A percentile compares a stretch with the other conserved stretches of the same genome.
phyloP scores from a whole-genome alignment of 2,113 vertebrate genomes.

The Sebastes schlegelii region DNA sequence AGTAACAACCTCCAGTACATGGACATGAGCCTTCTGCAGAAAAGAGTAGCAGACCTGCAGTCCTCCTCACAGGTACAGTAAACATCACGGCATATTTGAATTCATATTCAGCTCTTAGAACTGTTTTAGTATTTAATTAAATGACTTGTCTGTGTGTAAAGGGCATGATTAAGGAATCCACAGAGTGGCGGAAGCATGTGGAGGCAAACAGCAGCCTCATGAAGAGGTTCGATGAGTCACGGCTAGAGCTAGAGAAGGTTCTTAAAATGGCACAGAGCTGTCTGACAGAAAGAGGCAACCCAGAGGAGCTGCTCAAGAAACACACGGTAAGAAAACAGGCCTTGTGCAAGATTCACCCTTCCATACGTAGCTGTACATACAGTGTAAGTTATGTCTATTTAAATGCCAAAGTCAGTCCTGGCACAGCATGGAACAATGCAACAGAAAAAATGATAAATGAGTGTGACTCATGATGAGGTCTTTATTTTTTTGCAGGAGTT shows the following conservation, averaged over 20 bases:
- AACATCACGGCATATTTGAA: background rate
- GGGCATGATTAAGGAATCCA: slow-evolving; percentile 92
- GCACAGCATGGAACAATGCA: background rate
- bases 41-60: slow-evolving; percentile 89
- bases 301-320: slow-evolving; percentile 92
- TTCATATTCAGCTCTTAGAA: background rate
- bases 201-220: slow-evolving; percentile 95
- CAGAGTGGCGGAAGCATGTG: slow-evolving; percentile 93
- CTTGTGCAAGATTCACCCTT: background rate
- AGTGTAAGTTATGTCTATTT: background rate
- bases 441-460: background rate
- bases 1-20: slow-evolving; percentile 89
- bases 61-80: slow-evolving; percentile 90
- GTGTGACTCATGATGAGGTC: background rate
- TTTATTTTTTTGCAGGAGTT: slow-evolving; percentile 87
- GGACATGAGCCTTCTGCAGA: slow-evolving; percentile 89
- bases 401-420: background rate
- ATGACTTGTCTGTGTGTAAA: slow-evolving; percentile 57
- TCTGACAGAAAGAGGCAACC: slow-evolving; percentile 91
- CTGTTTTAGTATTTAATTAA: background rate
- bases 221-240: slow-evolving; percentile 98
- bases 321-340: slow-evolving; percentile 88
- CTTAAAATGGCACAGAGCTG: slow-evolving; percentile 89
- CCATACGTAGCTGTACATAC: background rate
- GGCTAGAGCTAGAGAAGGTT: slow-evolving; percentile 93